phyloP scores from a whole-genome alignment of 2,113 vertebrate species.

The Sinocyclocheilus rhinocerous region DNA sequence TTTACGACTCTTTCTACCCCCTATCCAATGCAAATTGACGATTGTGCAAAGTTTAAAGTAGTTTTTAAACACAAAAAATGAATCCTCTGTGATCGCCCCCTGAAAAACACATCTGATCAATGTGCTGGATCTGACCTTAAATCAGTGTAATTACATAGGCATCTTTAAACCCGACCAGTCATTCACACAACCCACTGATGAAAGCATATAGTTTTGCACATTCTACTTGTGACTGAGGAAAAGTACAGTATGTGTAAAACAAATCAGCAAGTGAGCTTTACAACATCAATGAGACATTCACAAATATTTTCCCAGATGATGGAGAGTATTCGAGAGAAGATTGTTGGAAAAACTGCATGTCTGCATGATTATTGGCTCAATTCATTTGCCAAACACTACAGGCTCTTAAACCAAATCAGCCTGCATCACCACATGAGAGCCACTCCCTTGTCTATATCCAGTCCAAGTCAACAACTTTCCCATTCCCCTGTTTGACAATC shows the following conservation, averaged over 20 bases:
- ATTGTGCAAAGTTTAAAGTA: not conserved
- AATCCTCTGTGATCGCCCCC: not conserved
- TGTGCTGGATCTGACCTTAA: not conserved
- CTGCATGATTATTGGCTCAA: not conserved
- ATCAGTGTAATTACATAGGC: not conserved
- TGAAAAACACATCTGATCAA: not conserved
- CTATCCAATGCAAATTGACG: not conserved
- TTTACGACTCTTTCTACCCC: not conserved
- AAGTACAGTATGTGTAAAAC: not conserved
- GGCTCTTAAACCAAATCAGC: not conserved
- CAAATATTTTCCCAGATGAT: not conserved
- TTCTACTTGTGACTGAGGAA: not conserved
- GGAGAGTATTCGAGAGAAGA: not conserved
- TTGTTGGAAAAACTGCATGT: not conserved
- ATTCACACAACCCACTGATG: not conserved
- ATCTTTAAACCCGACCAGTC: not conserved
- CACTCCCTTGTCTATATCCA: constrained; percentile 5
- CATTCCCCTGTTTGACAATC: constrained; percentile 1
- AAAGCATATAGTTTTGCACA: not conserved
- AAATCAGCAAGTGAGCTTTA: not conserved
- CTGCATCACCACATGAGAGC: not conserved
- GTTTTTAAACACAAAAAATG: not conserved
- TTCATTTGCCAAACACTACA: not conserved
- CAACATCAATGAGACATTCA: constrained; percentile 4
- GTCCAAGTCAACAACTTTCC: constrained; percentile 16